phyloP scores from a whole-genome alignment of 2,888 invertebrate genomes.

The Cybosia mesomella region DNA sequence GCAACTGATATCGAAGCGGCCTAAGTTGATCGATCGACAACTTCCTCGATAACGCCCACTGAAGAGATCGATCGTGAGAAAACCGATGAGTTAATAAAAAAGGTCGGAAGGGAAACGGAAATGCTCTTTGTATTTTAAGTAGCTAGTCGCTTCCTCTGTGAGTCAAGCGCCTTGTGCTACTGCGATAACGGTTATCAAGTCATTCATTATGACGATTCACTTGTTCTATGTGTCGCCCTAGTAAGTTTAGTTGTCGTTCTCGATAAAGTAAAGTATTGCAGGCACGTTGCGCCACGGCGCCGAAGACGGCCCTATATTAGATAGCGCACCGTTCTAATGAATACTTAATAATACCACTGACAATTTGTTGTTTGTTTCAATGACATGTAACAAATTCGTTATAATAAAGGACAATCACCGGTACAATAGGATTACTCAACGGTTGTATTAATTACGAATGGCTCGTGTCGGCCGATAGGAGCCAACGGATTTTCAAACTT shows the following conservation, averaged over 20 bases:
- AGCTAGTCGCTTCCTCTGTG: conserved; percentile 79
- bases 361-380: conserved; percentile 27
- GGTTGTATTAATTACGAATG: conserved; percentile 75
- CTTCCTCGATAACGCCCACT: conserved; percentile 68
- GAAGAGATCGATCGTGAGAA: conserved; percentile 74
- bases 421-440: conserved; percentile 73
- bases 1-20: conserved; percentile 63
- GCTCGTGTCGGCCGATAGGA: conserved; percentile 70
- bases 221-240: conserved; percentile 61
- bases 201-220: conserved; percentile 73
- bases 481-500: conserved; percentile 84
- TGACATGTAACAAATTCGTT: conserved; percentile 37
- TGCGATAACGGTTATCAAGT: conserved; percentile 73
- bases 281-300: conserved; percentile 51
- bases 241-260: conserved; percentile 55
- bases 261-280: conserved; percentile 54
- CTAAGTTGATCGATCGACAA: conserved; percentile 65
- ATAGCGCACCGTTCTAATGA: conserved; percentile 32
- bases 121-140: conserved; percentile 75
- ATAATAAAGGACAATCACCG: conserved; percentile 58
- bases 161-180: conserved; percentile 68
- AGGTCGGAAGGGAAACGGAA: conserved; percentile 79
- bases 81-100: conserved; percentile 65
- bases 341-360: conserved; percentile 34
- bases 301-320: conserved; percentile 34